phyloP scores from a whole-genome alignment of 2,888 invertebrate species.

The Alloscopus bannaensis region DNA sequence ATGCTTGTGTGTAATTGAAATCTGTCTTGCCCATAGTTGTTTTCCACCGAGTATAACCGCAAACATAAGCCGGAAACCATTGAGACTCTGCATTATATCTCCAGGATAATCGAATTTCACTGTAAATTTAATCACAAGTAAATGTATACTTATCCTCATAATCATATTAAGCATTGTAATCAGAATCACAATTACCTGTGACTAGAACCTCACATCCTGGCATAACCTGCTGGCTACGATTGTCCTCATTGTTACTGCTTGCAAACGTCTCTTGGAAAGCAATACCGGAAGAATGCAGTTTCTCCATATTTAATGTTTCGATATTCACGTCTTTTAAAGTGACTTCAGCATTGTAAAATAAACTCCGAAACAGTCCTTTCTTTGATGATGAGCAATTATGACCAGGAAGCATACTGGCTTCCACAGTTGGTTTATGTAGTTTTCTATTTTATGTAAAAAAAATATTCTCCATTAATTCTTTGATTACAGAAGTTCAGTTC shows the following conservation, averaged over 20 bases:
- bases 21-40: slow-evolving; percentile 31
- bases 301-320: neutral
- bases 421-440: slow-evolving; percentile 11
- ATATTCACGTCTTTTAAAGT: slow-evolving; percentile 19
- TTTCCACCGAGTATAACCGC: slow-evolving; percentile 27
- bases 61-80: slow-evolving; percentile 23
- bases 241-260: neutral
- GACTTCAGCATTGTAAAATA: slow-evolving; percentile 18
- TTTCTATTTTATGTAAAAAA: no score
- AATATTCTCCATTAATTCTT: no score
- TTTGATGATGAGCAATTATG: neutral
- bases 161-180: no score
- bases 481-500: no score
- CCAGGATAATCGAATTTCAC: neutral
- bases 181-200: no score
- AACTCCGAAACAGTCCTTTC: neutral
- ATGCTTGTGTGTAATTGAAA: neutral
- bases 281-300: neutral
- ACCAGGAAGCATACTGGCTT: neutral
- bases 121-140: neutral
- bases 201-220: slow-evolving; percentile 54
- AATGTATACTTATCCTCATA: no score
- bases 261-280: slow-evolving; percentile 21
- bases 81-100: neutral
- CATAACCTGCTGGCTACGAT: slow-evolving; percentile 19